Percentiles rank a stretch among this genome's conserved stretches.
Conservation (phyloP, 2,113 vertebrate genomes). For the Paramisgurnus dabryanus region DNA sequence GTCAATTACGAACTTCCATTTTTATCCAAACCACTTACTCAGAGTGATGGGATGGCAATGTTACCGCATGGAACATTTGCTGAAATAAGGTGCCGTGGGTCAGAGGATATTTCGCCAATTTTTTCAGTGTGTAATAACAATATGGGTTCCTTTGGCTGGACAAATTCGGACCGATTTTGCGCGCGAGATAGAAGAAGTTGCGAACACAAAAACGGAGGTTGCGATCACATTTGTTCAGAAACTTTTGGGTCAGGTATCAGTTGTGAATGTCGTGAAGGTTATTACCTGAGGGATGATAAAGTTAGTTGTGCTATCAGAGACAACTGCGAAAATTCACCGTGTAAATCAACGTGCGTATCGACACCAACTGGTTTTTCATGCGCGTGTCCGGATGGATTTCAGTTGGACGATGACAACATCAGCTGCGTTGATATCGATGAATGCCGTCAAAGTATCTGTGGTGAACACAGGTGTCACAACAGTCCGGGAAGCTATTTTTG, state of each 20-base stretch:
- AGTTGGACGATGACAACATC: slow-evolving; percentile 58
- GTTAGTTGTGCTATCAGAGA: slow-evolving; percentile 58
- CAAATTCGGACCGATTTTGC: slow-evolving; percentile 63
- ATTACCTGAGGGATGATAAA: slow-evolving; percentile 59
- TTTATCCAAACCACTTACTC: slow-evolving; percentile 45
- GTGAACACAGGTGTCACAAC: slow-evolving; percentile 62
- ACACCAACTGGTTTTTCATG: slow-evolving; percentile 56
- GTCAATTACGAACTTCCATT: slow-evolving; percentile 68
- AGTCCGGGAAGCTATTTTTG: slow-evolving; percentile 64
- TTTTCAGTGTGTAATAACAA: neutral
- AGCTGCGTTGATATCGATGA: slow-evolving; percentile 71
- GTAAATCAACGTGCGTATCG: slow-evolving; percentile 61
- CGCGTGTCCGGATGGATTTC: slow-evolving; percentile 65
- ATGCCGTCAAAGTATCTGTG: slow-evolving; percentile 60
- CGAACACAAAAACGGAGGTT: slow-evolving; percentile 63
- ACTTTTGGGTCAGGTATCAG: neutral
- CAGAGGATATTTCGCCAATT: neutral
- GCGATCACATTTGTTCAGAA: slow-evolving; percentile 63
- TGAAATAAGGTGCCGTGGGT: slow-evolving; percentile 53
- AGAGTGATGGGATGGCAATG: slow-evolving; percentile 40
- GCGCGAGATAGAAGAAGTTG: slow-evolving; percentile 53
- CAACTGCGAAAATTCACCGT: slow-evolving; percentile 58
- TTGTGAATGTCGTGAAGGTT: slow-evolving; percentile 68
- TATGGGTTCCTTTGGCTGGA: slow-evolving; percentile 58
- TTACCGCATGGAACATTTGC: slow-evolving; percentile 68